Evolutionary conservation across 2,888 invertebrate genomes (phyloP), one percentile per base, ranked within the genome.

Genomic region (Lepas anatifera): DNA sequence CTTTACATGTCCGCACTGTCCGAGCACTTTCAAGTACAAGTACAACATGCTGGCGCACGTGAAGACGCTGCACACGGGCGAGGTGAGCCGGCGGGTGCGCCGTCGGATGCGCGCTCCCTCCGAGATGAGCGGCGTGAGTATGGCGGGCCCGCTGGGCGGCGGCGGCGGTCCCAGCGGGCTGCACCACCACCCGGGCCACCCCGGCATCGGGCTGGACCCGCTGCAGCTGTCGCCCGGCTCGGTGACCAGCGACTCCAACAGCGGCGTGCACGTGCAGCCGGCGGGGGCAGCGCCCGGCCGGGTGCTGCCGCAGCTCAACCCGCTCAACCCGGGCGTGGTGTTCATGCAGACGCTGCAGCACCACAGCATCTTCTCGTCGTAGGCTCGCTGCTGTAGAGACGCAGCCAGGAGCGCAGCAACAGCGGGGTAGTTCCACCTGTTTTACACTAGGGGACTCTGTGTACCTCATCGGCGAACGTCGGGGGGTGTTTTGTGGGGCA

Each of bases 41-140:
- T 66, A 66, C 66, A 66, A 66, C 66, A 66, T 66, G 66, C 66
- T 66, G 66, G 66, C 66, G 39, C 66, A 66, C 39, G 66, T 66
- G 13, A 66, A 66, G 66, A 66, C 66, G 25, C 39, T 66, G 39
- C 66, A 66, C 39, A 66, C 66, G 39, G 66, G 66, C 27, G 66
- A 66, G 66, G 25, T 27, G 66, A n/a, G 39, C 25, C 66, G 66
- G 39, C 66, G 66, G 39, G 66, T 66, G 39, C 37, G 66, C 39
- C 66, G 66, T 1, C 37, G 66, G 25, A 41, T 66, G 37, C 66
- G 66, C 37, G 27, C 66, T 25, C 66, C 66, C 13, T 37, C 66
- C 39, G 66, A 66, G 35, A 18, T 58, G 32, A 22, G 35, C 35
- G 58, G 4, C 52, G 4, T 29, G 29, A 29, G 6, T 10, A 50